phyloP scores from a whole-genome alignment of 2,888 invertebrate genomes.

The Lomographa bimaculata region DNA sequence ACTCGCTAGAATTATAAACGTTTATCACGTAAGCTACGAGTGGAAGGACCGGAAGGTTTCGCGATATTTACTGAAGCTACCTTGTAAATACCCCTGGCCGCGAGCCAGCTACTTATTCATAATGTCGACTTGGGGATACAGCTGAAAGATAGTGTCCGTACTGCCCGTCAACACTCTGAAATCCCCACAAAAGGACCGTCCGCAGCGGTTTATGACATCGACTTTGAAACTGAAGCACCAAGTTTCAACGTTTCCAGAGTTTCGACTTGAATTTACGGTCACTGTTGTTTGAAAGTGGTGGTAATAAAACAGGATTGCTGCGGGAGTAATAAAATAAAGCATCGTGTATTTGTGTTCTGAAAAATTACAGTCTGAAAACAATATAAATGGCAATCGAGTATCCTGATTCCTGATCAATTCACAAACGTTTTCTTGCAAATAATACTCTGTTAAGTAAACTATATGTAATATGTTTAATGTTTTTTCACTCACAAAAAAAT shows the following conservation, averaged over 20 bases:
- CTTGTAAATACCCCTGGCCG: slow-evolving; percentile 18
- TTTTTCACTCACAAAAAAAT: too few species aligned
- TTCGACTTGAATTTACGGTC: slow-evolving; percentile 20
- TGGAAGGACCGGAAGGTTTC: slow-evolving; percentile 3
- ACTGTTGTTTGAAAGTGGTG: slow-evolving; percentile 24
- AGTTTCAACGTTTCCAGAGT: slow-evolving; percentile 18
- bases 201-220: slow-evolving; percentile 35
- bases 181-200: slow-evolving; percentile 34
- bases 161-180: slow-evolving; percentile 30
- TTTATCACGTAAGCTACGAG: slow-evolving; percentile 5
- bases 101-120: slow-evolving; percentile 26
- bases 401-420: too few species aligned
- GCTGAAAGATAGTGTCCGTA: slow-evolving; percentile 37
- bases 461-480: too few species aligned
- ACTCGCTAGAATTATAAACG: slow-evolving; percentile 1
- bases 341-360: slow-evolving; percentile 17
- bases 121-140: slow-evolving; percentile 34
- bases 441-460: too few species aligned
- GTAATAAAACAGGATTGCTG: slow-evolving; percentile 25
- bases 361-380: too few species aligned
- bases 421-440: too few species aligned
- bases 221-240: slow-evolving; percentile 32
- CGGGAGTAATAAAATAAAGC: slow-evolving; percentile 22
- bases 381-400: too few species aligned
- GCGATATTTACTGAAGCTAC: slow-evolving; percentile 9